A percentile compares a stretch with the other conserved stretches of the same genome.
Conservation (phyloP, 2,888 invertebrate genomes). For the Acrocyrtus sp. region DNA sequence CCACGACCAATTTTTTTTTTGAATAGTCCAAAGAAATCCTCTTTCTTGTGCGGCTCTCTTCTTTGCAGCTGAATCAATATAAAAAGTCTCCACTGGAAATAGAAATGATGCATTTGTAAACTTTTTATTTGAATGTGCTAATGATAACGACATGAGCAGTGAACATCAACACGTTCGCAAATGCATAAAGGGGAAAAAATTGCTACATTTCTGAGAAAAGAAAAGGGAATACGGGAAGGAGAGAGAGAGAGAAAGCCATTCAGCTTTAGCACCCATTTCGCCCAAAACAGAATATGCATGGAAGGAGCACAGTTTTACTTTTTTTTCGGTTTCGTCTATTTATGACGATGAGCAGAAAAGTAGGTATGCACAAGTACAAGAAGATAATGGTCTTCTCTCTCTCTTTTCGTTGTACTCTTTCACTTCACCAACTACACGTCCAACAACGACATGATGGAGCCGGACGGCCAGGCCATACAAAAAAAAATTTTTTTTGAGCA, state of each 20-base stretch:
- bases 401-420: not conserved
- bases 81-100: not conserved
- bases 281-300: not conserved
- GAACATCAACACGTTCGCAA: not conserved
- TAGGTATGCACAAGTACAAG: not conserved
- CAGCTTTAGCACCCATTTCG: no score
- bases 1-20: no score
- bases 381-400: not conserved
- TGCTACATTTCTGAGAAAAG: no score
- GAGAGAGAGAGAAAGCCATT: not conserved
- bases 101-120: not conserved
- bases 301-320: not conserved
- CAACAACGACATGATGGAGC: conserved; percentile 48
- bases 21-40: no score
- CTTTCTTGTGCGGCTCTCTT: no score
- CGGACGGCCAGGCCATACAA: conserved; percentile 23
- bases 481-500: not conserved
- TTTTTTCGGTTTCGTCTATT: not conserved
- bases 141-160: not conserved
- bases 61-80: not conserved
- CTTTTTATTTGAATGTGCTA: not conserved
- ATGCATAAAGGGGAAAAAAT: no score
- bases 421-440: not conserved
- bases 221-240: no score
- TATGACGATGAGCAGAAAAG: not conserved